Percentiles rank a stretch among this genome's conserved stretches.
Conservation (phyloP, 2,113 vertebrate genomes). For the Mus spicilegus region DNA sequence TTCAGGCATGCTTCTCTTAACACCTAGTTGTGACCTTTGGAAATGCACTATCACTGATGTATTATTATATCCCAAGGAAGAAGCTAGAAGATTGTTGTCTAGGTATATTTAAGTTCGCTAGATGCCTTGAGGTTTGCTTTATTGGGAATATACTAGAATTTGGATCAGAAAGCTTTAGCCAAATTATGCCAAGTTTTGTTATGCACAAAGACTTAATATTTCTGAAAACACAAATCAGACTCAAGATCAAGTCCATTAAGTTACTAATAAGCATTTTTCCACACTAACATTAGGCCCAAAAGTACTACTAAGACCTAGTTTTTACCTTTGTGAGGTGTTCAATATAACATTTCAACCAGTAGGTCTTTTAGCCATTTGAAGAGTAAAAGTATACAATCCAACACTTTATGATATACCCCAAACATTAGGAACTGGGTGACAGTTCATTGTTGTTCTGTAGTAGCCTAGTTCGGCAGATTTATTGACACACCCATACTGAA, state of each 20-base stretch:
- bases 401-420: no score
- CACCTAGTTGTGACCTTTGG: constrained; percentile 39
- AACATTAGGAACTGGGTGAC: not conserved
- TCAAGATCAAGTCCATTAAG: not conserved
- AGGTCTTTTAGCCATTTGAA: not conserved
- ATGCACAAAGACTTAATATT: not conserved
- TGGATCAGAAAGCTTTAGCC: not conserved
- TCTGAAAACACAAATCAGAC: not conserved
- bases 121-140: not conserved
- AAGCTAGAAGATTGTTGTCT: not conserved
- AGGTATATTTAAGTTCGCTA: constrained; percentile 1
- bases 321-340: not conserved
- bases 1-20: not conserved
- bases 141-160: not conserved
- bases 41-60: not conserved
- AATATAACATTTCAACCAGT: not conserved
- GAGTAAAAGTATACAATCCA: not conserved
- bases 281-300: not conserved
- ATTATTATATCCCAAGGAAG: not conserved
- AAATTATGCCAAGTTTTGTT: not conserved
- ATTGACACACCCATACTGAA: not conserved
- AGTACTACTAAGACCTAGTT: not conserved
- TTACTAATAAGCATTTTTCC: not conserved
- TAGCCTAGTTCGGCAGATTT: not conserved
- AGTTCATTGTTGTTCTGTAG: not conserved